Conservation (phyloP, 2,888 invertebrate genomes). For the Dione juno region DNA sequence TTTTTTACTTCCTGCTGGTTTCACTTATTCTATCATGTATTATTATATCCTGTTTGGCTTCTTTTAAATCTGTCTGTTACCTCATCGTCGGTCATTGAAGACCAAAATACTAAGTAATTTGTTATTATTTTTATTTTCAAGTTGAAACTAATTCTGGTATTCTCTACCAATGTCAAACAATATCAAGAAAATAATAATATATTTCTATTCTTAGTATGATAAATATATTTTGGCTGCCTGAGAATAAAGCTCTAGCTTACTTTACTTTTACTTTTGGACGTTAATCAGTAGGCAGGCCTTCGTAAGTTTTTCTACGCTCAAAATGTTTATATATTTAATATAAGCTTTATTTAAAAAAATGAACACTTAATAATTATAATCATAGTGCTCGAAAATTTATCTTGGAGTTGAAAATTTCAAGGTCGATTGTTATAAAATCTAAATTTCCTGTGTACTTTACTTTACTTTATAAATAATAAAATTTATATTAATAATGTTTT, state of each 20-base stretch:
- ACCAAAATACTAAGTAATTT: background rate
- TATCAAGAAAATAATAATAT: too few relatives aligned
- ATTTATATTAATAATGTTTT: background rate
- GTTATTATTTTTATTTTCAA: too few relatives aligned
- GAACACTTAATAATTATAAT: background rate
- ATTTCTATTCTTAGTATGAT: too few relatives aligned
- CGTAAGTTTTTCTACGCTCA: background rate
- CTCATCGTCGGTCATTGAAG: background rate
- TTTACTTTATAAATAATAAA: slow-evolving; percentile 2
- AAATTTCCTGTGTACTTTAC: background rate
- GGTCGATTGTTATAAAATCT: slow-evolving; percentile 1
- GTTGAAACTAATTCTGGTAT: too few relatives aligned
- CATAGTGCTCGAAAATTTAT: background rate
- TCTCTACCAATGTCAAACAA: too few relatives aligned
- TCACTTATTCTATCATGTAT: too few relatives aligned
- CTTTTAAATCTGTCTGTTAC: background rate
- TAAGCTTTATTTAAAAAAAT: too few relatives aligned
- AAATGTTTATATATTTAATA: background rate
- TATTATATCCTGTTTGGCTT: background rate
- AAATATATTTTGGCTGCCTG: background rate
- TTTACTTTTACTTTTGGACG: background rate
- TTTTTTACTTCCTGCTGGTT: too few relatives aligned
- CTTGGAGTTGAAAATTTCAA: background rate
- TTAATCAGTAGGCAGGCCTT: too few relatives aligned
- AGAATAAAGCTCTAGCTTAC: background rate